Base-by-base conservation (phyloP, 2,797 vertebrate species). In the Dipus sagitta region DNA sequence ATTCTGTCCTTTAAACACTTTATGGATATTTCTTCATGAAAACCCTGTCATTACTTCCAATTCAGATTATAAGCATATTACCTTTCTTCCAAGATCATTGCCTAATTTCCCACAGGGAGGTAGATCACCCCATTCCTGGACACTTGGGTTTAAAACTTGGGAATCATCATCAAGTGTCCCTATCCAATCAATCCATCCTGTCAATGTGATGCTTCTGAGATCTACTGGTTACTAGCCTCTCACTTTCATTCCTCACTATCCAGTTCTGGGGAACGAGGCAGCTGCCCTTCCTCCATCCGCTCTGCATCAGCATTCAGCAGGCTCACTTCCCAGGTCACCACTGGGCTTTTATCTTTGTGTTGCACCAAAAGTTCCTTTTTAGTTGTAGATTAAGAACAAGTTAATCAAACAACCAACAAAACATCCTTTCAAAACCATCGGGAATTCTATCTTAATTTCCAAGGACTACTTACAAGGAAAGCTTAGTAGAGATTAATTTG, bases 1-100 rank as follows among this genome's bases (percentile, higher is more conserved):
- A 38, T 75, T 82, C 86, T 86, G 79, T 65, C 17, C 47, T 72
- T 87, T 58, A 77, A 84, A 71, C 13, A 26, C n/a, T n/a, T 91
- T 86, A 71, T 86, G 30, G 65, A 32, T 82, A 65, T 60, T 90
- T 86, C 60, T 75, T 70, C 68, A 47, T 71, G 47, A 78, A 81
- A 60, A 18, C 83, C 12, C 47, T 34, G 32, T 60, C 42, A 17
- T 58, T 86, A 42, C 60, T 90, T 90, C 71, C 32, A 60, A 12
- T 28, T 38, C 18, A 81, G 15, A 23, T 47, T 62, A 74, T 67
- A 80, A 64, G 2, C n/a, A 42, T 17, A 62, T 9, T 21, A n/a
- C 2, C 47, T 71, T 65, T 65, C 42, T 71, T 79, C 58, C 68
- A 62, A 86, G 72, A 86, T 52, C 60, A 60, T 38, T 60, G 28